phyloP scores from a whole-genome alignment of 2,797 vertebrate species.

The Xenentodon cancila region DNA sequence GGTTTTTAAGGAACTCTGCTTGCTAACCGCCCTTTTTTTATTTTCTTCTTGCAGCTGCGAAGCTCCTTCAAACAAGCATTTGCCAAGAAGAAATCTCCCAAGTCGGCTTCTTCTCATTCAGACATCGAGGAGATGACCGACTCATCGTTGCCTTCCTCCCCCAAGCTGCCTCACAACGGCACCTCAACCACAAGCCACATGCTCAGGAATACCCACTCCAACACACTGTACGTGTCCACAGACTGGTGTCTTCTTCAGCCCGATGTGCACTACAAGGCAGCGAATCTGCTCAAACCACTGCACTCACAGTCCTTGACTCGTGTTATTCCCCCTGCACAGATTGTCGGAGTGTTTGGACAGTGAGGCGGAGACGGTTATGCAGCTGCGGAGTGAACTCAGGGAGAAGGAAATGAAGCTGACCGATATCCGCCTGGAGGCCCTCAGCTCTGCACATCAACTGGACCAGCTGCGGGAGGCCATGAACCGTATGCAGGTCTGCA shows the following conservation, averaged over 20 bases:
- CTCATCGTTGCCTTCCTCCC: constrained; percentile 93
- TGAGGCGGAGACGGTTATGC: constrained; percentile 95
- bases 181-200: constrained; percentile 80
- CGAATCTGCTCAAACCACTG: not conserved
- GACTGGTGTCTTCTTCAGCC: not conserved
- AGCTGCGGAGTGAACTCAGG: constrained; percentile 92
- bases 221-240: constrained; percentile 86
- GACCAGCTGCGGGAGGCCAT: constrained; percentile 97
- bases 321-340: constrained; percentile 63
- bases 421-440: constrained; percentile 94
- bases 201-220: constrained; percentile 93
- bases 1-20: not conserved
- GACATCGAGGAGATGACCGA: constrained; percentile 99
- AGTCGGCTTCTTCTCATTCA: constrained; percentile 97
- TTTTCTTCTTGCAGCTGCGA: constrained; percentile 83
- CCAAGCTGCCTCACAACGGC: constrained; percentile 91
- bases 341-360: constrained; percentile 93
- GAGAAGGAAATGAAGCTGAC: constrained; percentile 99
- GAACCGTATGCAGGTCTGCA: constrained; percentile 97
- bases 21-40: constrained; percentile 9
- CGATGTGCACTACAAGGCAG: no score
- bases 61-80: constrained; percentile 99
- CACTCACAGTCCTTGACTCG: not conserved
- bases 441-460: constrained; percentile 97
- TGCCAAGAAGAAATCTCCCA: constrained; percentile 97